These are phyloP conservation scores for Apostichopus parvimensis DNA, from an alignment of 35 echinoderm and acorn worm genomes.

Conservation along the genomic window DNA sequence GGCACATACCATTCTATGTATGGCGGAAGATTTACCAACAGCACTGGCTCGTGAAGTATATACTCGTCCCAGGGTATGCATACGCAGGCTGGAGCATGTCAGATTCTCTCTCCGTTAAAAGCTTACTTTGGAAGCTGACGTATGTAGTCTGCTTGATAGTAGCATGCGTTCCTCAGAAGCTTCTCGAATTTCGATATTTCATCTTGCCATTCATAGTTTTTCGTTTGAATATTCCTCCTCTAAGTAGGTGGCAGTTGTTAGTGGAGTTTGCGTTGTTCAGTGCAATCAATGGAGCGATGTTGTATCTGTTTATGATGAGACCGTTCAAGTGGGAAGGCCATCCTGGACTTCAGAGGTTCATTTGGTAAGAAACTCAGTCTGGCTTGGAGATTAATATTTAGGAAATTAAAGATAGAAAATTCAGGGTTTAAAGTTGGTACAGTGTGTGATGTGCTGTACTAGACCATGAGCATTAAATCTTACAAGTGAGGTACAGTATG, in stretches of 20 bases:
- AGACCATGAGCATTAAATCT: too few relatives aligned
- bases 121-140: slow-evolving; percentile 76
- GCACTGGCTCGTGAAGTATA: slow-evolving; percentile 57
- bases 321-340: slow-evolving; percentile 82
- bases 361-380: slow-evolving; percentile 62
- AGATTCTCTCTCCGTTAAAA: slow-evolving; percentile 64
- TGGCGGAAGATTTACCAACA: slow-evolving; percentile 83
- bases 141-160: slow-evolving; percentile 71
- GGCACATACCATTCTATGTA: slow-evolving; percentile 89
- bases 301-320: slow-evolving; percentile 77
- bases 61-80: slow-evolving; percentile 75
- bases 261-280: slow-evolving; percentile 72
- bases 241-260: slow-evolving; percentile 58
- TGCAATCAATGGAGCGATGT: slow-evolving; percentile 69
- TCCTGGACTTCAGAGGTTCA: slow-evolving; percentile 79
- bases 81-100: slow-evolving; percentile 86
- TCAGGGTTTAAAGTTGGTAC: too few relatives aligned
- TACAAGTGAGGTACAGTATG: too few relatives aligned
- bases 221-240: slow-evolving; percentile 58
- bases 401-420: too few relatives aligned
- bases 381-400: too few relatives aligned
- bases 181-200: slow-evolving; percentile 94
- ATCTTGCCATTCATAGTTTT: slow-evolving; percentile 92
- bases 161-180: slow-evolving; percentile 83
- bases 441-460: too few relatives aligned